Evolutionary conservation across 92 coral and sea anemone genomes (phyloP).

Genomic region (Paragorgia papillata): DNA sequence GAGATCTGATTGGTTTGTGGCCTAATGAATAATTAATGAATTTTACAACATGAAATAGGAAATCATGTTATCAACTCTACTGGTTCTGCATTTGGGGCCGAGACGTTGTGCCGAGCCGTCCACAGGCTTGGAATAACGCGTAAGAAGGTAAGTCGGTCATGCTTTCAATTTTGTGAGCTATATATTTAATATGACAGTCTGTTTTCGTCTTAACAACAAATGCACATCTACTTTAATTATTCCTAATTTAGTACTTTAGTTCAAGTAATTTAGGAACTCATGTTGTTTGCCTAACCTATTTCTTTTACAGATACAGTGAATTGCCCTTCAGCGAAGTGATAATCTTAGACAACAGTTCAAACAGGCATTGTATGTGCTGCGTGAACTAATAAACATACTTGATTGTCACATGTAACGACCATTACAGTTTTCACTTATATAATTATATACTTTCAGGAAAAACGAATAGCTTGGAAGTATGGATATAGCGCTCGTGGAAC

Average conservation of each 20-base stretch:
- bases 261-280: no score
- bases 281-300: no score
- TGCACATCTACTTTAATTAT: no score
- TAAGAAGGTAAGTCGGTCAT: slow-evolving; percentile 45
- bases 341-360: slow-evolving; percentile 45
- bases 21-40: no score
- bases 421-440: no score
- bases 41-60: no score
- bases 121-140: slow-evolving; percentile 50
- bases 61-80: slow-evolving; percentile 40
- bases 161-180: background rate
- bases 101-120: slow-evolving; percentile 42
- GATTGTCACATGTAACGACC: background rate
- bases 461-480: no score
- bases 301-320: slow-evolving; percentile 2
- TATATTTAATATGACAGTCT: background rate
- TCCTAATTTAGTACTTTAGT: no score
- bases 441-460: background rate
- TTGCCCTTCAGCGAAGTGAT: slow-evolving; percentile 55
- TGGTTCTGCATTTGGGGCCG: slow-evolving; percentile 42
- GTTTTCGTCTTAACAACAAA: no score
- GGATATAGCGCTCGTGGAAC: slow-evolving; percentile 36
- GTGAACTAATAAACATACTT: no score
- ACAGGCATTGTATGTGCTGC: slow-evolving; percentile 55
- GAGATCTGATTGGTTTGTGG: no score